Percentiles rank a stretch among this genome's conserved stretches.
These are phyloP conservation scores for Synanthedon vespiformis DNA, from an alignment of 2,888 invertebrate genomes.

Conservation along the genomic window DNA sequence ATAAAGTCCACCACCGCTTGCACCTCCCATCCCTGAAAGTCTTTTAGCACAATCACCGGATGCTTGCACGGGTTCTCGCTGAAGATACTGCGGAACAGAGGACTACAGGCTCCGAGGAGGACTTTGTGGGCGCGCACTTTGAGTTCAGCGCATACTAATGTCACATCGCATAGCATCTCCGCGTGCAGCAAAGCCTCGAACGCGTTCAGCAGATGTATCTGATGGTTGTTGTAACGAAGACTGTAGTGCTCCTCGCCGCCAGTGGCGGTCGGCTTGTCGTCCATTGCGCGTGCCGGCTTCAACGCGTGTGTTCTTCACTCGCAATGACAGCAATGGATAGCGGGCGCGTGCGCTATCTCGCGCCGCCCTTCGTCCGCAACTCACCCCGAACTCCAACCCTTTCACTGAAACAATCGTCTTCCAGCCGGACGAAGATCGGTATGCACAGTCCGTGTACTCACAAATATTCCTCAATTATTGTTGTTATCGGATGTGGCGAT, in stretches of 20 bases:
- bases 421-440: constrained; percentile 42
- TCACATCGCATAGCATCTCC: constrained; percentile 90
- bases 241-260: constrained; percentile 84
- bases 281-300: constrained; percentile 53
- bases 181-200: constrained; percentile 90
- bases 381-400: constrained; percentile 56
- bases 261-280: constrained; percentile 51
- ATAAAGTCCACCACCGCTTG: constrained; percentile 93
- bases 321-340: constrained; percentile 21
- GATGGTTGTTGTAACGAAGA: constrained; percentile 94
- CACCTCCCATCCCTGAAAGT: constrained; percentile 89
- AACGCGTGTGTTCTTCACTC: constrained; percentile 42
- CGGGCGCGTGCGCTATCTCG: constrained; percentile 53
- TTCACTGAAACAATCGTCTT: constrained; percentile 52
- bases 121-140: constrained; percentile 92
- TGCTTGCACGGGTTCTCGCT: constrained; percentile 94
- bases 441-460: constrained; percentile 30
- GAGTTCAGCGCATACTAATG: constrained; percentile 87
- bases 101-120: constrained; percentile 89
- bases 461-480: not conserved
- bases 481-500: not conserved
- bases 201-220: constrained; percentile 86
- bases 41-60: constrained; percentile 91
- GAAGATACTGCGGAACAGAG: constrained; percentile 89
- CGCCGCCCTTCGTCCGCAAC: constrained; percentile 55